Base-by-base conservation (phyloP, 2,113 vertebrate genomes). In the Cavia aperea region DNA sequence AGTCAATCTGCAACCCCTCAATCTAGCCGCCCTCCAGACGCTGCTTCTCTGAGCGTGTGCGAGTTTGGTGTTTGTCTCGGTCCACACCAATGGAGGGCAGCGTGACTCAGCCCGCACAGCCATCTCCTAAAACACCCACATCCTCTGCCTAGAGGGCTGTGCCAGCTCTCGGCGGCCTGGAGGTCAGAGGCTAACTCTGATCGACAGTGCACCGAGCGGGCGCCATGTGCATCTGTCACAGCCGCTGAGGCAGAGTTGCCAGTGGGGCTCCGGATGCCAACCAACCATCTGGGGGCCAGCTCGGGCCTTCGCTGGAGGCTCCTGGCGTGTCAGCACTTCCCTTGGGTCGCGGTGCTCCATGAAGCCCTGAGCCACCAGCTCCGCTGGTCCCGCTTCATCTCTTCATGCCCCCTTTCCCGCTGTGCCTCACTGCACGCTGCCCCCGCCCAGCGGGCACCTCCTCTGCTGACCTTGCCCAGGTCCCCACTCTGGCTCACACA, bases 401-500 rank as follows among this genome's bases (percentile, higher is more conserved):
- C 62, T 70, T 72, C 24, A 3, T 13, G 1, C 9, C 7, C 73
- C 60, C 72, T 43, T 11, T 66, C 39, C 58, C 83, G 23, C 65
- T 24, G 18, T 15, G 1, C 36, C 56, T 72, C 56, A 29, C 43
- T 56, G 39, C 66, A 11, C 18, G 29, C 13, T 26, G 1, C 51
- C 43, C 65, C 58, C 0, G 33, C 19, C 24, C 33, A 9, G 0
- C 0, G 3, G 62, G 19, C 43, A 15, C 26, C 23, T 56, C 62
- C 13, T 36, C 19, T 84, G 49, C 49, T 10, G 49, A 51, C 49
- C 10, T 51, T 51, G 19, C 39, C 51, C 46, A 54, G 33, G 18
- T 77, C 85, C 77, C 68, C 26, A 13, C 31, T 65, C 6, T 43
- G 43, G 36, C 2, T 31, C 90, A 3, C 19, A 4, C 12, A 4